Evolutionary conservation across 2,113 vertebrate genomes (phyloP), one percentile per base, ranked within the genome.

Genomic region (Melanostigma gelatinosum): DNA sequence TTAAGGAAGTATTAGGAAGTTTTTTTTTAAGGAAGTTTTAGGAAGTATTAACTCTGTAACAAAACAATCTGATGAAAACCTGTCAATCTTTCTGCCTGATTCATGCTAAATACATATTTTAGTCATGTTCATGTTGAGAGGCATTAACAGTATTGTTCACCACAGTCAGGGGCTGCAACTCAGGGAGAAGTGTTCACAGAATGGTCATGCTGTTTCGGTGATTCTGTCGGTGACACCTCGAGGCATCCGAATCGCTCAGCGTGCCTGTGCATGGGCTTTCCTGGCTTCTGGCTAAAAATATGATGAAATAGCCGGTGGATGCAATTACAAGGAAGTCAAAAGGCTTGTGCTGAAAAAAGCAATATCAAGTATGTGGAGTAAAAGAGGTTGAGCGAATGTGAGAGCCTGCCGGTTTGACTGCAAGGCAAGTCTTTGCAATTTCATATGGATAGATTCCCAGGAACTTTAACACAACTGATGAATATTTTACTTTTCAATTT

Each of bases 1-100:
- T n/a, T n/a, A n/a, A n/a, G n/a, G n/a, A n/a, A n/a, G n/a, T n/a
- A n/a, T n/a, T n/a, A n/a, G n/a, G n/a, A n/a, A n/a, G n/a, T n/a
- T n/a, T n/a, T n/a, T n/a, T n/a, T n/a, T n/a, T n/a, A n/a, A n/a
- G n/a, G n/a, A n/a, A n/a, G n/a, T n/a, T n/a, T n/a, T n/a, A n/a
- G n/a, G n/a, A 81, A 86, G 89, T 77, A 85, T 92, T 92, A 87
- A 50, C 40, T 73, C 69, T 16, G 6, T 68, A 87, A 84, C 75
- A 82, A 84, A 89, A 87, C 86, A 88, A 29, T 77, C 46, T 55
- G 83, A 84, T 87, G 78, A 79, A 85, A 87, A 87, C 63, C 86
- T 91, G 87, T 90, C 91, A 85, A 65, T 93, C 84, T 79, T 72
- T 75, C 78, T 24, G 71, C 85, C 67, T 83, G 48, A 58, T 18